Base-by-base conservation (phyloP, 2,797 vertebrate species). In the Premnoplex brunnescens region DNA sequence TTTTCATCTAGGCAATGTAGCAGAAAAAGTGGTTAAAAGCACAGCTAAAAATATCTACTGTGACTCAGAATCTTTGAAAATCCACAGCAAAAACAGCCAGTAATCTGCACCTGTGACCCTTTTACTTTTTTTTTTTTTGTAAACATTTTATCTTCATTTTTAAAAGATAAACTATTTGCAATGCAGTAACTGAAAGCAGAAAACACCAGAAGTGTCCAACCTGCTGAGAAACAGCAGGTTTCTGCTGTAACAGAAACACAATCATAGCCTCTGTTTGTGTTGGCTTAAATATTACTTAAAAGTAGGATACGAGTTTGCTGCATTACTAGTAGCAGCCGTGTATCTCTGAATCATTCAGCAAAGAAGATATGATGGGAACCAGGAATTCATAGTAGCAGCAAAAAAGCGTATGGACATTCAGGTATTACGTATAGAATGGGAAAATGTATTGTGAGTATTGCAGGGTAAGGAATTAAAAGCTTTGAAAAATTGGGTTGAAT, bases 51-150 rank as follows among this genome's bases (percentile, higher is more conserved):
- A 92, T 93, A 93, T 27, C 81, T 32, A 6, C 37, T 11, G 24
- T 94, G 91, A 92, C 71, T 96, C 93, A 96, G 88, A 88, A 64
- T 39, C 78, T 92, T 87, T 92, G 88, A 94, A 92, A 91, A 96
- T 67, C 56, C 72, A 58, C 60, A 80, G 44, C 58, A 83, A 91
- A 95, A 96, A 12, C 84, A 93, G 64, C 4, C 81, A 87, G 56
- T 41, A 88, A 59, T 17, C 8, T 63, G 83, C 80, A 95, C 84
- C 91, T 94, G 93, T 10, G 46, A 91, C 91, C 44, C 67, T 79
- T 86, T 63, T 27, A 62, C 69, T 82, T 82, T 64, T 43, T 94
- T 48, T 48, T 48, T 52, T 52, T 89, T 88, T n/a, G 41, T 24
- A 76, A 96, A 79, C 15, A 62, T 15, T 92, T 76, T 74, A 23